Conservation (phyloP, 1,140 invertebrate species). For the Antheraea pernyi region DNA sequence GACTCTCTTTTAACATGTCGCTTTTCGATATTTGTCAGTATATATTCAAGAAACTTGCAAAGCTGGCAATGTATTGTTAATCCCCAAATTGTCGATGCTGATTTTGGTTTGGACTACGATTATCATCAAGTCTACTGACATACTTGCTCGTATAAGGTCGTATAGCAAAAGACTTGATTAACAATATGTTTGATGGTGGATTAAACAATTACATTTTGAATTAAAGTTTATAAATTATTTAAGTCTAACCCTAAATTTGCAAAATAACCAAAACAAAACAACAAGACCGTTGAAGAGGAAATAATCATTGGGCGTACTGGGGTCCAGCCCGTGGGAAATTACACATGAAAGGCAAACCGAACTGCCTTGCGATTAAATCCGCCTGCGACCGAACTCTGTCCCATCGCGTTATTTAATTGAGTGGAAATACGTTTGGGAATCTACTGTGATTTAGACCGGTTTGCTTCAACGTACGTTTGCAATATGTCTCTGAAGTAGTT, state of each 20-base stretch:
- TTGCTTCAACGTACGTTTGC: neutral
- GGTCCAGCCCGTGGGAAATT: conserved; percentile 46
- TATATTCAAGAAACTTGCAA: no score
- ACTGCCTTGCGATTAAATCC: conserved; percentile 62
- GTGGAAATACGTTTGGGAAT: conserved; percentile 43
- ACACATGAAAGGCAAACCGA: conserved; percentile 56
- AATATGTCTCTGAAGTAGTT: conserved; percentile 18
- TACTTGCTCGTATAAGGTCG: no score
- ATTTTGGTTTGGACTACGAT: no score
- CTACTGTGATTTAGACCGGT: conserved; percentile 2
- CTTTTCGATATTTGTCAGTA: no score
- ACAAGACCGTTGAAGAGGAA: conserved; percentile 37
- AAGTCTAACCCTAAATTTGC: neutral
- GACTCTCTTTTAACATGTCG: no score
- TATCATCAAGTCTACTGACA: no score
- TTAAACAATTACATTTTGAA: no score
- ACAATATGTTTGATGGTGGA: no score
- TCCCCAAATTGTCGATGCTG: no score
- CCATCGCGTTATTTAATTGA: conserved; percentile 55
- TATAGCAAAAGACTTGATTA: no score
- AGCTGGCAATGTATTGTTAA: no score
- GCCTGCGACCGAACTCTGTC: conserved; percentile 50
- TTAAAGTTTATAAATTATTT: neutral
- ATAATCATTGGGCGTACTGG: conserved; percentile 40
- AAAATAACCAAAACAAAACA: conserved; percentile 25